Conservation (phyloP, 2,797 vertebrate genomes). For the Artibeus jamaicensis region DNA sequence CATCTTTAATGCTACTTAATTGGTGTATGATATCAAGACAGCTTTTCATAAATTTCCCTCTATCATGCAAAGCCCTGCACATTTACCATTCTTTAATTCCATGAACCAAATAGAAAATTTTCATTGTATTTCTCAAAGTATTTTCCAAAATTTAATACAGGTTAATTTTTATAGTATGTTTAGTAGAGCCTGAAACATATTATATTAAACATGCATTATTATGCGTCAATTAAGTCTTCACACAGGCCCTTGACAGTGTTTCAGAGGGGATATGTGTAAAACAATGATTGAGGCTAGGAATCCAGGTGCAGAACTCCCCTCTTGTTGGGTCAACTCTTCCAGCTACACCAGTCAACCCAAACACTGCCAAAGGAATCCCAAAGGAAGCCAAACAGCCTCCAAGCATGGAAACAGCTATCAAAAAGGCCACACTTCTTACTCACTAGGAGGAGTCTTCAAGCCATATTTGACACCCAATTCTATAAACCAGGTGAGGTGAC, state of each 20-base stretch:
- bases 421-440: not conserved
- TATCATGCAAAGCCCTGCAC: not conserved
- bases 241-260: not conserved
- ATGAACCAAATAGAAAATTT: not conserved
- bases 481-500: not conserved
- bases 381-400: not conserved
- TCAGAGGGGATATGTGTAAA: conserved; percentile 26
- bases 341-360: not conserved
- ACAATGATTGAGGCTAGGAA: conserved; percentile 6
- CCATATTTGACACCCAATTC: not conserved
- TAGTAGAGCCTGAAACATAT: not conserved
- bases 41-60: not conserved
- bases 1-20: not conserved
- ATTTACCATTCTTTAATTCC: not conserved
- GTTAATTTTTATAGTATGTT: not conserved
- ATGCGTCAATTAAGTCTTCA: conserved; percentile 32
- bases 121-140: not conserved
- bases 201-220: not conserved
- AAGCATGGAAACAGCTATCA: not conserved
- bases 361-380: not conserved
- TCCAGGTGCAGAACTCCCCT: not conserved
- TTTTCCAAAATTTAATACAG: conserved; percentile 5
- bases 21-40: not conserved
- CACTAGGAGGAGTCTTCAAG: not conserved
- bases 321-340: conserved; percentile 17